Percentiles rank a stretch among this genome's conserved stretches.
Evolutionary conservation across 2,113 vertebrate genomes (phyloP).

Genomic region (Phainopepla nitens): DNA sequence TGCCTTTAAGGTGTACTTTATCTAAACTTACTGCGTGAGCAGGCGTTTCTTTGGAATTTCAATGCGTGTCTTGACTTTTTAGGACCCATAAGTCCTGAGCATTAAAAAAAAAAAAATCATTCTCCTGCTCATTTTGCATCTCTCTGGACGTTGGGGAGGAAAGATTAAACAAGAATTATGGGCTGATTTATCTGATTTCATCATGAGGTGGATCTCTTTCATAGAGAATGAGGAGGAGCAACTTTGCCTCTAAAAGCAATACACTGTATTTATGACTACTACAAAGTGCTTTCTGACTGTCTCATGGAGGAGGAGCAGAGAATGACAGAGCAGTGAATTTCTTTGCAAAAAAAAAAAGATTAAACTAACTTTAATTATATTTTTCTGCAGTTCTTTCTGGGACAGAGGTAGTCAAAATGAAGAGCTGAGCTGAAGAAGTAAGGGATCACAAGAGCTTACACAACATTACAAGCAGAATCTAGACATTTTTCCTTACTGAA

Average conservation of each 20-base stretch:
- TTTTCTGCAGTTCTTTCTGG: not conserved
- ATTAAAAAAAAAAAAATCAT: not conserved
- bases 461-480: not conserved
- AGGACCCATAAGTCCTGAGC: not conserved
- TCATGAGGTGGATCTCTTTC: not conserved
- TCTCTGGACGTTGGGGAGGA: not conserved
- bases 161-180: not conserved
- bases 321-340: not conserved
- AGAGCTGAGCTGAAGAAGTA: not conserved
- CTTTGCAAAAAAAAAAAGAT: not conserved
- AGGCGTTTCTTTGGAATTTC: not conserved
- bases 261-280: not conserved
- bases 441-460: not conserved
- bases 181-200: slow-evolving; percentile 1
- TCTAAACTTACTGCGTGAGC: not conserved
- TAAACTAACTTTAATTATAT: not conserved
- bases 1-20: not conserved
- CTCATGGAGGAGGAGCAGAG: not conserved
- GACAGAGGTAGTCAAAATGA: not conserved
- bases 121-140: not conserved
- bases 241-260: not conserved
- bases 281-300: not conserved
- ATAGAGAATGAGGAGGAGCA: not conserved
- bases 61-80: not conserved
- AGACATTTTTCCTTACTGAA: not conserved